phyloP scores from a whole-genome alignment of 2,888 invertebrate species.

The Cetonia aurata region DNA sequence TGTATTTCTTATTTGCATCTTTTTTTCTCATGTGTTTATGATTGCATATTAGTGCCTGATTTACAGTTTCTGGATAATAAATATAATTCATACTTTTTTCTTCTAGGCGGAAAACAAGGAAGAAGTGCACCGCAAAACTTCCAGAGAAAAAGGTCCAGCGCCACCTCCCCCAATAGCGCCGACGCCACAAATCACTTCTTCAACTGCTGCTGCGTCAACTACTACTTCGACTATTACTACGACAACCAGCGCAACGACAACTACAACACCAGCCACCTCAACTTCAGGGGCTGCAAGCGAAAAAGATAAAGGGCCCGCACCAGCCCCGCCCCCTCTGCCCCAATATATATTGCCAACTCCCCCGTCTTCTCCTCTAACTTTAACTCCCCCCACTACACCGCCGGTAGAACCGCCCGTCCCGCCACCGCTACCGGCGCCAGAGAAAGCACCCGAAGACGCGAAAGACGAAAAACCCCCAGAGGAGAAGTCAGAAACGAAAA shows the following conservation, averaged over 20 bases:
- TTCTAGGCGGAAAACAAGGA: conserved; percentile 78
- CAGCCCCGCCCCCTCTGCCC: conserved; percentile 55
- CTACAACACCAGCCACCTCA: no score
- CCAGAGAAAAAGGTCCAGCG: conserved; percentile 84
- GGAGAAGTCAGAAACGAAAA: conserved; percentile 7
- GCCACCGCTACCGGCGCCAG: conserved; percentile 50
- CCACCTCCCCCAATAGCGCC: conserved; percentile 71
- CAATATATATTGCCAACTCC: conserved; percentile 61
- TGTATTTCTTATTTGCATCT: no score
- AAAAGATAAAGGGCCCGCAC: conserved; percentile 63
- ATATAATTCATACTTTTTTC: background rate
- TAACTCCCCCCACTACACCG: conserved; percentile 62
- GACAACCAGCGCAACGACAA: conserved; percentile 48
- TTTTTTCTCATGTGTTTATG: background rate
- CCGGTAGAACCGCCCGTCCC: conserved; percentile 52
- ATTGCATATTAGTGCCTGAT: background rate
- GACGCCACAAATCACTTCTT: conserved; percentile 21
- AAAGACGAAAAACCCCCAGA: conserved; percentile 37
- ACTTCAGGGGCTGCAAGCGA: conserved; percentile 59
- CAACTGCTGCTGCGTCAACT: conserved; percentile 55
- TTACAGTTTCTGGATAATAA: background rate
- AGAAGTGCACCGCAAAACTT: conserved; percentile 69
- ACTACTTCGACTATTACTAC: conserved; percentile 57
- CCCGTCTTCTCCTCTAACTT: conserved; percentile 60
- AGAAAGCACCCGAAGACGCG: conserved; percentile 40